Evolutionary conservation across 2,797 vertebrate species (phyloP).

Genomic region (Muraenolepis orangiensis): DNA sequence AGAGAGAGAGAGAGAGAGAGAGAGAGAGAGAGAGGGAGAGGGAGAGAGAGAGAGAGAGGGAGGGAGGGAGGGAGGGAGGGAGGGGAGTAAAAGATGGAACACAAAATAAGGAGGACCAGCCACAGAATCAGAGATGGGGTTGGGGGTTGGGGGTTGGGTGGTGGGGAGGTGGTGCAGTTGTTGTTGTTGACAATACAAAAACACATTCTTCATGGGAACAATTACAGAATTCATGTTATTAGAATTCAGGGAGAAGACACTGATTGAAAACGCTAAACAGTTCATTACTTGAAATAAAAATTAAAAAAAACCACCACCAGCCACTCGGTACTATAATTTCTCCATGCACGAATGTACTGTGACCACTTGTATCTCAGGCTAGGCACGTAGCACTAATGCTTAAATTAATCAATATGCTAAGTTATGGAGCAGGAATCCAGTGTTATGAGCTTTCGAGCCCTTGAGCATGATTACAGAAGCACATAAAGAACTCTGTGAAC

Average conservation of each 20-base stretch:
- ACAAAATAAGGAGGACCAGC: neutral
- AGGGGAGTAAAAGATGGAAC: conserved; percentile 7
- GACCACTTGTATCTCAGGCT: neutral
- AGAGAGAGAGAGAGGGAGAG: neutral
- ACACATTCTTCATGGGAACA: neutral
- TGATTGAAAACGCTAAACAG: neutral
- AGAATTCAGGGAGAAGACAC: neutral
- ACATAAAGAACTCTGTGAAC: neutral
- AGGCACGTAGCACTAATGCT: neutral
- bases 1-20: conserved; percentile 10
- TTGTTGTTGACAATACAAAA: neutral
- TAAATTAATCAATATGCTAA: neutral
- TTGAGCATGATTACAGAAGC: neutral
- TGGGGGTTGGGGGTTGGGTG: neutral
- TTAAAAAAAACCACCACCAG: too few relatives aligned
- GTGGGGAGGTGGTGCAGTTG: neutral
- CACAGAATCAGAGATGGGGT: neutral
- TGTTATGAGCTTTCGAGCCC: neutral
- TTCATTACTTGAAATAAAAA: neutral
- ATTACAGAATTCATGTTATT: neutral
- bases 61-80: too few relatives aligned
- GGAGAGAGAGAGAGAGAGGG: neutral
- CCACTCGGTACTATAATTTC: neutral
- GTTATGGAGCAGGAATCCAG: neutral
- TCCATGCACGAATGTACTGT: neutral